Evolutionary conservation across 2,888 invertebrate genomes (phyloP).

Genomic region (Lithodes maja): DNA sequence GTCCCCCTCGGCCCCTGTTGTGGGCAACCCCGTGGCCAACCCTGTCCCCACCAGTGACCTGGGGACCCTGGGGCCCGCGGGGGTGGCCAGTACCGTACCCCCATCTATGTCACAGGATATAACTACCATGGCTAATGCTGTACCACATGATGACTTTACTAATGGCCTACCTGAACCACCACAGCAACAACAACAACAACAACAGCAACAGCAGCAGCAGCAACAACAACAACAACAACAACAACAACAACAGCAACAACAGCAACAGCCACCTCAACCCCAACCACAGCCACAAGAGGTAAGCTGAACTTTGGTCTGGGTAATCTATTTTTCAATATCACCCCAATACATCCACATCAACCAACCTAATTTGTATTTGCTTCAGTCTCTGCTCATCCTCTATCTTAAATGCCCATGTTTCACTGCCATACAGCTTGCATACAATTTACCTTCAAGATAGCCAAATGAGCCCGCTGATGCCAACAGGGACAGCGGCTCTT

Average conservation of each 20-base stretch:
- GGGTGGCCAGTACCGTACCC: conserved; percentile 51
- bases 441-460: no score
- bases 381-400: no score
- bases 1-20: conserved; percentile 69
- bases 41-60: conserved; percentile 67
- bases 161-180: conserved; percentile 52
- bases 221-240: not conserved
- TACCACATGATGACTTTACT: conserved; percentile 69
- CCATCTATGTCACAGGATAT: conserved; percentile 63
- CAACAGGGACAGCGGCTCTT: no score
- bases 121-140: conserved; percentile 70
- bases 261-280: no score
- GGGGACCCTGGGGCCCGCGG: conserved; percentile 51
- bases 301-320: no score
- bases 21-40: conserved; percentile 70
- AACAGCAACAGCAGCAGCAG: conserved; percentile 15
- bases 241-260: not conserved
- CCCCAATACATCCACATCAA: no score
- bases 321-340: no score
- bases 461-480: no score
- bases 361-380: no score
- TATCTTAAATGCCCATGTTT: no score
- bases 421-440: no score
- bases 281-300: no score
- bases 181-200: conserved; percentile 20